Evolutionary conservation across 2,113 vertebrate species (phyloP), one percentile per base, ranked within the genome.

Genomic region (Mormyrus lacerda): DNA sequence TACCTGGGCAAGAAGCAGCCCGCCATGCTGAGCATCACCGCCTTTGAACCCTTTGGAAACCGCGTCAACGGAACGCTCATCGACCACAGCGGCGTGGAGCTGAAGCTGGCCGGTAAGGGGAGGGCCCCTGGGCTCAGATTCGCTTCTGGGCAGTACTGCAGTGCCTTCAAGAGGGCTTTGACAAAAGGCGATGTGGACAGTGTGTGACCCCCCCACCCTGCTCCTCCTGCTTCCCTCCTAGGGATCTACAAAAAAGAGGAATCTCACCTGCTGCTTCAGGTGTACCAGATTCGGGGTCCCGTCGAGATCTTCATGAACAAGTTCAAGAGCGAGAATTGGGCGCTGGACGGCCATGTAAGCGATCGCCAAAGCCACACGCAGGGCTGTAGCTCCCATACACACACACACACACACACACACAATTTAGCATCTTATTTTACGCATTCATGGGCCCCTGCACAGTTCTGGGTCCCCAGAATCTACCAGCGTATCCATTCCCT

Each of bases 1-100:
- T 99, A 99, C 94, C 91, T 99, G 92, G 98, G 98, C 39, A 99
- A 98, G 92, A 99, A 98, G 95, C 98, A 99, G 94, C 97, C 98
- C 0, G 98, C 98, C 21, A 98, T 99, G 98, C 95, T 99, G 47
- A 98, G 96, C 89, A 97, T 99, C 92, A 99, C 97, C 24, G 95
- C 96, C 92, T 99, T 98, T 27, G 98, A 99, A 87, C 94, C 94
- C 0, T 91, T 93, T 91, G 97, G 94, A 93, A 95, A 97, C 91
- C 96, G 97, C 53, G 97, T 99, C 90, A 99, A 99, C 0, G 98
- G 97, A 91, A 99, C 98, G 13, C 92, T 99, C 90, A 96, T 98
- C 24, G 98, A 99, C 95, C 98, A 98, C 95, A 99, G 98, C 0
- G 98, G 97, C 0, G 97, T 99, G 91, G 97, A 99, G 90, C 95